These are phyloP conservation scores for Sycophaga agraensis DNA, from an alignment of 1,140 invertebrate species.

Conservation along the genomic window DNA sequence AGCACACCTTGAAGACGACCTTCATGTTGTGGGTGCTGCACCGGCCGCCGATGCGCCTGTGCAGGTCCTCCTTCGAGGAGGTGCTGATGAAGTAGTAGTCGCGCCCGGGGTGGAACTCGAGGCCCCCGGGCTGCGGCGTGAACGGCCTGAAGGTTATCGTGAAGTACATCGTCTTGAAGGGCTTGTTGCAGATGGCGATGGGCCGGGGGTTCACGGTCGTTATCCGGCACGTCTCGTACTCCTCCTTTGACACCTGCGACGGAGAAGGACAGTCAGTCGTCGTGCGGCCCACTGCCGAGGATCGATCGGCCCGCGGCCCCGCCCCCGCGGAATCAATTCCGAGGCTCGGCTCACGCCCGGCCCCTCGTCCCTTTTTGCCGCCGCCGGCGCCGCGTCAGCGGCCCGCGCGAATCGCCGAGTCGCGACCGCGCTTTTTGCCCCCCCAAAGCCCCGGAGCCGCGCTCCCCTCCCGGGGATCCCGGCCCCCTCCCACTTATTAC, in stretches of 20 bases:
- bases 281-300: too few relatives aligned
- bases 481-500: too few relatives aligned
- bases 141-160: constrained; percentile 95
- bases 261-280: not conserved
- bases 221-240: constrained; percentile 93
- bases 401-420: too few relatives aligned
- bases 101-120: constrained; percentile 91
- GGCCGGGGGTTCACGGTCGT: constrained; percentile 89
- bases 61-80: constrained; percentile 87
- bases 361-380: too few relatives aligned
- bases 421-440: too few relatives aligned
- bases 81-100: constrained; percentile 97
- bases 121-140: constrained; percentile 89
- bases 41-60: constrained; percentile 84
- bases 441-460: too few relatives aligned
- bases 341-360: too few relatives aligned
- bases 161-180: constrained; percentile 91
- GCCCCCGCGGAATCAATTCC: too few relatives aligned
- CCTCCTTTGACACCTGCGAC: constrained; percentile 81
- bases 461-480: too few relatives aligned
- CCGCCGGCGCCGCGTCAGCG: too few relatives aligned
- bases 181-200: constrained; percentile 94
- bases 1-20: constrained; percentile 93
- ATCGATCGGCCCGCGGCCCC: too few relatives aligned
- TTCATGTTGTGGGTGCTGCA: constrained; percentile 94